Evolutionary conservation across 1,140 invertebrate genomes (phyloP), one percentile per base, ranked within the genome.

Genomic region (Scaptomyza montana): DNA sequence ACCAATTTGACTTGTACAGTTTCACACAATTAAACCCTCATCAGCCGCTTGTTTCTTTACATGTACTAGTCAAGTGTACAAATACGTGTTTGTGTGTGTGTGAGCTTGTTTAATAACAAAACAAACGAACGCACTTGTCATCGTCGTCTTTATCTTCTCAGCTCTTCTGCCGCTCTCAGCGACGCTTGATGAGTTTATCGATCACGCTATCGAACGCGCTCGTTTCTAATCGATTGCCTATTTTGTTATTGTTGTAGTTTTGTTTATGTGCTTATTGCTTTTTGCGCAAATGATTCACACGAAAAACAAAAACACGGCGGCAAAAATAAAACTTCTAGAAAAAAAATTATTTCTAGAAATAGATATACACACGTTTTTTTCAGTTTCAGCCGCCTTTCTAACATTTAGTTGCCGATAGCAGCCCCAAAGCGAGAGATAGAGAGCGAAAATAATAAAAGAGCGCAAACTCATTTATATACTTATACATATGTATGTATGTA

Each of bases 311-410:
- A 74, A 65, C 47, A 28, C 21, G 62, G 13, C 47, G 53, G 43
- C 46, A 60, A 68, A 68, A 73, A 61, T 46, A 61, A 68, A 51
- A 74, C 36, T 13, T 30, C 13, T 39, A 46, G 72, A 86, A 81
- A 86, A 71, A 25, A 25, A 25, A 25, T 9, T 45, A 41, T 54
- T 89, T 87, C 79, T 87, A 77, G 79, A 89, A 89, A 89, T 89
- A 89, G 84, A 89, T 89, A 84, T 89, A 89, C 85, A 89, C 79
- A 89, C 80, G 84, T 89, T 89, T 89, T 79, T n/a, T 41, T 65
- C 68, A 64, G 63, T 59, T 69, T 76, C 68, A 49, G 45, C 55
- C 53, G 60, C 59, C 55, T 79, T 79, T 74, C 61, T 61, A 62
- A 71, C 53, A 10, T 53, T 63, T 51, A 65, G 56, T 45, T 60